These are phyloP conservation scores for Hirudo medicinalis DNA, from an alignment of 1,140 invertebrate species.

Conservation along the genomic window DNA sequence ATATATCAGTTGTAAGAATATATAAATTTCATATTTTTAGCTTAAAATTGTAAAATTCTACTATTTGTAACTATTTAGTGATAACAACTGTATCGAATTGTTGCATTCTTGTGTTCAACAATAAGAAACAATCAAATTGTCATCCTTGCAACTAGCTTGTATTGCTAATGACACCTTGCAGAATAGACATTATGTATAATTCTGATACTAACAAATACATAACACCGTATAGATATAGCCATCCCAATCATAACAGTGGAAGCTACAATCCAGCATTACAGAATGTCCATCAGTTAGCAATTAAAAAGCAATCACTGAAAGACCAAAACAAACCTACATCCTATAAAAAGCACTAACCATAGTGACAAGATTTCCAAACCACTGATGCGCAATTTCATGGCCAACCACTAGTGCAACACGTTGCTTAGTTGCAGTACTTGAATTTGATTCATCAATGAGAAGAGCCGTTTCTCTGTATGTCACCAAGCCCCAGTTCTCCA, in stretches of 20 bases:
- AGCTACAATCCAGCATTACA: not conserved
- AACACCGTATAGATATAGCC: not conserved
- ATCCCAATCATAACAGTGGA: not conserved
- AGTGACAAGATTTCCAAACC: constrained; percentile 46
- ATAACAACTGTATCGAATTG: too few relatives aligned
- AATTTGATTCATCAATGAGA: constrained; percentile 26
- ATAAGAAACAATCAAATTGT: too few relatives aligned
- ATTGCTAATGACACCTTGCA: too few relatives aligned
- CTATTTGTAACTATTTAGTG: too few relatives aligned
- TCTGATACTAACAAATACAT: not conserved
- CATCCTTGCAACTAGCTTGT: too few relatives aligned
- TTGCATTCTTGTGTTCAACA: too few relatives aligned
- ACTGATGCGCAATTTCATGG: constrained; percentile 66
- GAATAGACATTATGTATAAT: not conserved
- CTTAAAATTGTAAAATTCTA: too few relatives aligned
- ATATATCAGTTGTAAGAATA: too few relatives aligned
- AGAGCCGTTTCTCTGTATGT: constrained; percentile 27
- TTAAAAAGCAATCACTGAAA: not conserved
- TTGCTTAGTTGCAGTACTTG: constrained; percentile 64
- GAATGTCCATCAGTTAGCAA: not conserved
- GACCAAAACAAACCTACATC: not conserved
- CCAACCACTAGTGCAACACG: constrained; percentile 70
- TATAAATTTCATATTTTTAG: too few relatives aligned
- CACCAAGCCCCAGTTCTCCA: constrained; percentile 28
- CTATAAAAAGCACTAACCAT: constrained; percentile 60